These are phyloP conservation scores for Dioctria linearis DNA, from an alignment of 2,888 invertebrate genomes.

Conservation along the genomic window DNA sequence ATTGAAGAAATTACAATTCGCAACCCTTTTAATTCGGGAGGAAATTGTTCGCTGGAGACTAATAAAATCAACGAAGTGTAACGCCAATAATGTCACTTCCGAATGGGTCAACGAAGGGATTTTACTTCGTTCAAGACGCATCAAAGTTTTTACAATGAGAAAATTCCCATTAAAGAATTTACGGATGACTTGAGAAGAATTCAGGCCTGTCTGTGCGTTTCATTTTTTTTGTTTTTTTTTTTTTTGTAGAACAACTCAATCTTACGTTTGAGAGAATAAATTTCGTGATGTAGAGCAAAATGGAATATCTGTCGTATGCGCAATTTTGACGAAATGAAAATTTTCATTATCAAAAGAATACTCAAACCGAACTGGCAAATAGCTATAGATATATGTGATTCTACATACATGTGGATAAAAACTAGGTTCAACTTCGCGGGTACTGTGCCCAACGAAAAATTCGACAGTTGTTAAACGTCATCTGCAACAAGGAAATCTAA, in stretches of 20 bases:
- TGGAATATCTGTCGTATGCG: no score
- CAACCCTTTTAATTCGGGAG: conserved; percentile 57
- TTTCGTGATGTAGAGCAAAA: no score
- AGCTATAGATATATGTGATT: no score
- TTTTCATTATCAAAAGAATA: no score
- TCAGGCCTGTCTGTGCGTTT: conserved; percentile 11
- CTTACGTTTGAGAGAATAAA: no score
- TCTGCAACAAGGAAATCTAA: no score
- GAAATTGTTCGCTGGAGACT: conserved; percentile 58
- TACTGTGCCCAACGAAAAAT: no score
- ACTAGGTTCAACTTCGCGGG: no score
- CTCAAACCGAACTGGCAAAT: no score
- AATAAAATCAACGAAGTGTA: conserved; percentile 59
- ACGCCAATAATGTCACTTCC: conserved; percentile 59
- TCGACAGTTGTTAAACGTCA: no score
- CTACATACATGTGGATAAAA: no score
- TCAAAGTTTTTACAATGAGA: conserved; percentile 57
- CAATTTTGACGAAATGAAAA: no score
- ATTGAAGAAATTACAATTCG: conserved; percentile 58
- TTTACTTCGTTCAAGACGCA: conserved; percentile 41
- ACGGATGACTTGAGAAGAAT: conserved; percentile 55
- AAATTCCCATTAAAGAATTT: conserved; percentile 56
- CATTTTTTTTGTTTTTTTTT: neutral
- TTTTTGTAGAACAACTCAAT: conserved; percentile 11
- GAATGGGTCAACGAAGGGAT: conserved; percentile 53